Evolutionary conservation across 2,113 vertebrate genomes (phyloP), one percentile per base, ranked within the genome.

Genomic region (Labeo rohita): DNA sequence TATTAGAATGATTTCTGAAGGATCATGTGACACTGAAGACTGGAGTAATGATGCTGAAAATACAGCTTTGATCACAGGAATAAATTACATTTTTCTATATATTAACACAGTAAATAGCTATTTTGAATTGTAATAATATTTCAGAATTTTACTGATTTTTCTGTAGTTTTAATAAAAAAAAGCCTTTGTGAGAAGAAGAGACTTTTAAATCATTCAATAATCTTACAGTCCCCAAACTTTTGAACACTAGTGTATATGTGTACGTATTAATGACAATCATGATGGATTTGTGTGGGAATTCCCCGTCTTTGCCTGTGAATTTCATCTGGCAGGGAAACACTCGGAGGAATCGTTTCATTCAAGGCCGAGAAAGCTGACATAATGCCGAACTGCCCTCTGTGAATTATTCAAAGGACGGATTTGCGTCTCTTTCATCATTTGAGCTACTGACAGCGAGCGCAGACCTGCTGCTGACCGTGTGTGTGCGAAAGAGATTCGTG

Each of bases 321-420:
- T n/a, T 45, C 16, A 8, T 56, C 68, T 72, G 68, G 68, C 68
- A 72, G 34, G 49, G 76, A 78, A 56, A 56, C 34, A 54, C 76
- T 78, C 45, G 0, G 72, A 9, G 49, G 23, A 76, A 34, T 76
- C 16, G 8, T 39, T 78, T 78, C 28, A 78, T 56, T 78, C 34
- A 56, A 78, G 76, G 52, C 16, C 10, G 52, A 59, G 16, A 59
- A 36, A 12, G 16, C 52, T 6, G 9, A 39, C 5, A 39, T 56
- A 59, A 56, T 43, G 52, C 76, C 21, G 10, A 78, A 78, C 18
- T 59, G 76, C 52, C 34, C 76, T 54, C 8, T 78, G 52, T 78
- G 16, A 43, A 78, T 78, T 43, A 78, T 78, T 78, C 52, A 78
- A 78, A 39, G 52, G 76, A 78, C 10, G 18, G 34, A 78, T 78